phyloP scores from a whole-genome alignment of 2,888 invertebrate species.

The Stenolophus ochropezus region DNA sequence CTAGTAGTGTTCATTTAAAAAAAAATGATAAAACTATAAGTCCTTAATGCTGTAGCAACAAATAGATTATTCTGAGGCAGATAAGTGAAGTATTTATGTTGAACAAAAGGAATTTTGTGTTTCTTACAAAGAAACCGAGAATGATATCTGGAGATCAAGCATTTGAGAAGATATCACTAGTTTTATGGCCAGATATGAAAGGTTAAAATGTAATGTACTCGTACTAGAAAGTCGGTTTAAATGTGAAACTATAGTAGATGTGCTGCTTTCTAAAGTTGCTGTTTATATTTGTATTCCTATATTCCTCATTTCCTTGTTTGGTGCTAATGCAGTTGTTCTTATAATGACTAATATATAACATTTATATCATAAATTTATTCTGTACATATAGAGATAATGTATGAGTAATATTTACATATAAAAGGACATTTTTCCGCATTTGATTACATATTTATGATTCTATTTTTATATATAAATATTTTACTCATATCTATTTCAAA shows the following conservation, averaged over 20 bases:
- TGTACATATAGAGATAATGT: neutral
- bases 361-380: no score
- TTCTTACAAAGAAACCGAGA: neutral
- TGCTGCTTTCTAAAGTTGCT: neutral
- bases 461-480: neutral
- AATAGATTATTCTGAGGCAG: no score
- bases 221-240: neutral
- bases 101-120: no score
- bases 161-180: neutral
- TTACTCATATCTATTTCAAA: no score
- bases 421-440: neutral
- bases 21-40: no score
- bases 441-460: neutral
- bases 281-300: neutral
- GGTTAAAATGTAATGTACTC: neutral
- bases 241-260: conserved; percentile 7
- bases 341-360: neutral
- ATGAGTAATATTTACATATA: neutral
- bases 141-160: neutral
- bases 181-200: neutral
- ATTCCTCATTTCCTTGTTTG: neutral
- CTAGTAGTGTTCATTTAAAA: no score
- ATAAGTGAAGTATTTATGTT: no score
- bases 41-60: no score
- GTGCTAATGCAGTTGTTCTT: neutral